Evolutionary conservation across 2,113 vertebrate genomes (phyloP).

Genomic region (Cygnus buccinator): DNA sequence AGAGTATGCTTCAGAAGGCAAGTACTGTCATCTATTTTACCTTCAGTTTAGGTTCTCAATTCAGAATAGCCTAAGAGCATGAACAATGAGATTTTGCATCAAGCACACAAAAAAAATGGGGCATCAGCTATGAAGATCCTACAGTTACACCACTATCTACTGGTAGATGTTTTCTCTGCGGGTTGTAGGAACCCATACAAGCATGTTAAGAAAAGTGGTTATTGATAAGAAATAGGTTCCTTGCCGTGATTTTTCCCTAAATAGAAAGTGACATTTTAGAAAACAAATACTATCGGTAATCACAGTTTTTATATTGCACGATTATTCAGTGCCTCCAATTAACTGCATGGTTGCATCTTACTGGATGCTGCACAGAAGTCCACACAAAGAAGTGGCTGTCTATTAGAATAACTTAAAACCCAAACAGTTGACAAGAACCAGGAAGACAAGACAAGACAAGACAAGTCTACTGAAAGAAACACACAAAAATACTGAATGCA

Average conservation of each 20-base stretch:
- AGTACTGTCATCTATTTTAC: background rate
- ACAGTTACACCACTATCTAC: background rate
- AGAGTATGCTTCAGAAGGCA: background rate
- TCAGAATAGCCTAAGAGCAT: background rate
- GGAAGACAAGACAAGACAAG: constrained; percentile 15
- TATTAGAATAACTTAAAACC: background rate
- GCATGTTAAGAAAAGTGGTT: background rate
- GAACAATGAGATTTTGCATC: background rate
- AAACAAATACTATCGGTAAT: background rate
- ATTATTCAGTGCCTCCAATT: background rate
- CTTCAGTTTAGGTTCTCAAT: background rate
- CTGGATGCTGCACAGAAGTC: background rate
- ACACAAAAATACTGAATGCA: background rate
- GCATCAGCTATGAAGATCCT: background rate
- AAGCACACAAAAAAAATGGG: background rate
- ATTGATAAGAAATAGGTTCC: background rate
- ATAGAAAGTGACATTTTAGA: background rate
- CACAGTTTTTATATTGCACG: background rate
- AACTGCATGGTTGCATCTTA: background rate
- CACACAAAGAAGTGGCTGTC: background rate
- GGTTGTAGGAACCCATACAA: background rate
- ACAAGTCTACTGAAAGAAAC: background rate
- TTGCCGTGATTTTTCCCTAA: background rate
- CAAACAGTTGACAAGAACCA: constrained; percentile 21
- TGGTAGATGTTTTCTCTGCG: background rate